Evolutionary conservation across 2,888 invertebrate species (phyloP), one percentile per base, ranked within the genome.

Genomic region (Baccha elongata): DNA sequence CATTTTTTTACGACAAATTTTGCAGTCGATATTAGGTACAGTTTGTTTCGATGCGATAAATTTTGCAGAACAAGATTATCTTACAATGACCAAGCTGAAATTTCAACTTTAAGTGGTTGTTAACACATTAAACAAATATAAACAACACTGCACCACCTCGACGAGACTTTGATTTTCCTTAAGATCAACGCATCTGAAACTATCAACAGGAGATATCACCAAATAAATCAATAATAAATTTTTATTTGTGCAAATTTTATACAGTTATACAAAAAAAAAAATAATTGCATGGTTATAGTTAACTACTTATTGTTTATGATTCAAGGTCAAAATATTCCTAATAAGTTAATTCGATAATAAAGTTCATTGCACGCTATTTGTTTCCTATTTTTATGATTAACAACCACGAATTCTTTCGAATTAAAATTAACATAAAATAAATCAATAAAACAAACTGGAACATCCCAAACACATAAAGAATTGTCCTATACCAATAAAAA

Each of bases 391-490:
- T 23, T 21, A 32, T 32, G 29, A 32, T 17, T 10, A 52, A 52
- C 17, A 52, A 52, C 32, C 52, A 52, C 11, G 6, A 50, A 50
- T 5, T 4, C n/a, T 26, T 37, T 40, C 26, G 23, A 40, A 58
- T 40, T 40, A n/a, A 58, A 58, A 58, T 58, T 58, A 23, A 58
- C 58, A 58, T 40, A 58, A 23, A 40, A 40, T 40, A 40, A 58
- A 58, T 58, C 58, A 58, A 58, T 58, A 40, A 32, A 58, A 40
- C n/a, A 52, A 23, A 58, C 10, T 23, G 13, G 15, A 40, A 58
- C 10, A 13, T 13, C 21, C 1, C 53, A 19, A 35, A 11, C 19
- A 35, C 19, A 13, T 13, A 35, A 53, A 19, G 11, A 1, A 29
- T 11, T 52, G 29, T 52, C 29, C 0, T 52, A 13, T 23, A 50